phyloP scores from a whole-genome alignment of 2,113 vertebrate genomes.

The Grallaria varia region DNA sequence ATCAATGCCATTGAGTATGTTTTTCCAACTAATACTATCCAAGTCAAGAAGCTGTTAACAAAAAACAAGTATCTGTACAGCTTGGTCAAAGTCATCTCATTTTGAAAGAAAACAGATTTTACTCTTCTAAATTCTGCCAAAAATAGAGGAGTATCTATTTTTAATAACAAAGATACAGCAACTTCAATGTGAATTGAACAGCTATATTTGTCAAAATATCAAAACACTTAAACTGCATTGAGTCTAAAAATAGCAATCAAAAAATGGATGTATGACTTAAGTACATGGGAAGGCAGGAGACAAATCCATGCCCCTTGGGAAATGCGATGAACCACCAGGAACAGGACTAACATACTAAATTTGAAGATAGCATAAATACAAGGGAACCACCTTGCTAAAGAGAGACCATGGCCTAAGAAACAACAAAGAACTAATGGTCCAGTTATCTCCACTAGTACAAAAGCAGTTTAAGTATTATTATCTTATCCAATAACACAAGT shows the following conservation, averaged over 20 bases:
- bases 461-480: neutral
- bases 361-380: neutral
- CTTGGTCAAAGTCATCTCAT: neutral
- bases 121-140: neutral
- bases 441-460: neutral
- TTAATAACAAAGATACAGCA: neutral
- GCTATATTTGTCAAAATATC: neutral
- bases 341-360: neutral
- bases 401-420: neutral
- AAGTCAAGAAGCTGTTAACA: neutral
- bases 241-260: neutral
- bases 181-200: neutral
- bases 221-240: neutral
- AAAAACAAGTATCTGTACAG: neutral
- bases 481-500: neutral
- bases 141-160: neutral
- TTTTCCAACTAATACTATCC: neutral
- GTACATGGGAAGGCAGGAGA: rapidly evolving
- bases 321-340: neutral
- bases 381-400: neutral
- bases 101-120: neutral
- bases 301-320: neutral
- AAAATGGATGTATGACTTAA: neutral
- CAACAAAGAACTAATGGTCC: neutral
- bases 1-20: neutral